These are phyloP conservation scores for Leptogaster cylindrica DNA, from an alignment of 2,888 invertebrate species.

Conservation along the genomic window DNA sequence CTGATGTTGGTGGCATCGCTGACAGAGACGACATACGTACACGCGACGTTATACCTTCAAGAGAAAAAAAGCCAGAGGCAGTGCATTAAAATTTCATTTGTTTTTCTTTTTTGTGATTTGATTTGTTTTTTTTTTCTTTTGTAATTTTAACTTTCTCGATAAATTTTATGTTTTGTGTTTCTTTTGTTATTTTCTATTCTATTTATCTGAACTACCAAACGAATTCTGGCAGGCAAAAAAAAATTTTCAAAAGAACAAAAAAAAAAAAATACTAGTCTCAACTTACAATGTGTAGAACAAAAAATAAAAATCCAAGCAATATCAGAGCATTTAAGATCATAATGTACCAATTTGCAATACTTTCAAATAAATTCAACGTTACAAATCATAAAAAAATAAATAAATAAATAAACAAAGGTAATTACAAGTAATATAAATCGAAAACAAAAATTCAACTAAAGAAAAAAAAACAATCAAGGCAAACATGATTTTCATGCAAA, in stretches of 20 bases:
- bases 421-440: slow-evolving; percentile 1
- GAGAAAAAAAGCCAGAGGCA: slow-evolving; percentile 85
- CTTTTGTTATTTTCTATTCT: no score
- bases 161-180: slow-evolving; percentile 40
- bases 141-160: no score
- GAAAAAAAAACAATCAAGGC: slow-evolving; percentile 18
- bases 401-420: background rate
- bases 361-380: no score
- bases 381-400: background rate
- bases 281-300: background rate
- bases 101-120: slow-evolving; percentile 43
- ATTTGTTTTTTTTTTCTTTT: slow-evolving; percentile 51
- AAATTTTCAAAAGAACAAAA: background rate
- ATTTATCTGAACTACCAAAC: slow-evolving; percentile 10
- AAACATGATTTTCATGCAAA: slow-evolving; percentile 30
- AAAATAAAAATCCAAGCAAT: slow-evolving; percentile 13
- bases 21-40: slow-evolving; percentile 21
- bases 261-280: background rate
- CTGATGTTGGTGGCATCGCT: slow-evolving; percentile 32
- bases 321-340: no score
- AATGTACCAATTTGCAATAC: no score
- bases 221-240: slow-evolving; percentile 23
- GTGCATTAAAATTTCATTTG: slow-evolving; percentile 59
- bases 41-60: slow-evolving; percentile 69
- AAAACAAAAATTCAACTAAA: background rate